Conservation (phyloP, 2,888 invertebrate genomes). For the Calameuta idolon region DNA sequence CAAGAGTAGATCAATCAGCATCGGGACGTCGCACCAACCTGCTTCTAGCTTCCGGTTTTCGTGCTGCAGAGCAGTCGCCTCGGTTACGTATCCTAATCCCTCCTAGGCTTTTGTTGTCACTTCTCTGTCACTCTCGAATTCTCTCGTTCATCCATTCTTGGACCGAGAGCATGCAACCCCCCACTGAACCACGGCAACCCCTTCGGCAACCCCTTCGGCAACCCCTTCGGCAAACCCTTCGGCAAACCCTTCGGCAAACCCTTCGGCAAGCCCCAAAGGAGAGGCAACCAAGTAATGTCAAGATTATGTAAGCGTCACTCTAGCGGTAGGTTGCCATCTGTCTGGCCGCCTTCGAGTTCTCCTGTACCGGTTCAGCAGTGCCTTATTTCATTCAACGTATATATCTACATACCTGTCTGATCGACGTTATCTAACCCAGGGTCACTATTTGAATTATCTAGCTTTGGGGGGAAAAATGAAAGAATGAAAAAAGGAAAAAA, state of each 20-base stretch:
- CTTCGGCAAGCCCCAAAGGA: conserved; percentile 40
- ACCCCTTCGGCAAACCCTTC: no score
- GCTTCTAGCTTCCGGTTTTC: conserved; percentile 31
- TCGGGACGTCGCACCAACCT: no score
- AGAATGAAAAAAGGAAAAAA: no score
- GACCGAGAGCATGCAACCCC: conserved; percentile 14
- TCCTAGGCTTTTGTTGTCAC: conserved; percentile 51
- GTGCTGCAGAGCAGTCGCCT: conserved; percentile 14
- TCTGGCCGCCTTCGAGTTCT: conserved; percentile 50
- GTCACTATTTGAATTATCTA: no score
- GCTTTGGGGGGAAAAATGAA: no score
- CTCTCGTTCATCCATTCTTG: conserved; percentile 13
- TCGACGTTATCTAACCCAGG: no score
- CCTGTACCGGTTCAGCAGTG: conserved; percentile 30
- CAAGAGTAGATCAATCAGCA: no score
- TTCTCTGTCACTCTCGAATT: conserved; percentile 31
- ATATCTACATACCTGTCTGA: no score
- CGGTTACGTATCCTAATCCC: conserved; percentile 46
- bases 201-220: no score
- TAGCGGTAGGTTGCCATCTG: conserved; percentile 44
- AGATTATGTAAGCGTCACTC: conserved; percentile 61
- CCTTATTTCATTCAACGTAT: no score
- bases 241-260: conserved; percentile 22
- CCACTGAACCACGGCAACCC: conserved; percentile 23
- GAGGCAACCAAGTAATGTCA: conserved; percentile 50